These are phyloP conservation scores for Eurosta solidaginis DNA, from an alignment of 1,140 invertebrate species.

Conservation along the genomic window DNA sequence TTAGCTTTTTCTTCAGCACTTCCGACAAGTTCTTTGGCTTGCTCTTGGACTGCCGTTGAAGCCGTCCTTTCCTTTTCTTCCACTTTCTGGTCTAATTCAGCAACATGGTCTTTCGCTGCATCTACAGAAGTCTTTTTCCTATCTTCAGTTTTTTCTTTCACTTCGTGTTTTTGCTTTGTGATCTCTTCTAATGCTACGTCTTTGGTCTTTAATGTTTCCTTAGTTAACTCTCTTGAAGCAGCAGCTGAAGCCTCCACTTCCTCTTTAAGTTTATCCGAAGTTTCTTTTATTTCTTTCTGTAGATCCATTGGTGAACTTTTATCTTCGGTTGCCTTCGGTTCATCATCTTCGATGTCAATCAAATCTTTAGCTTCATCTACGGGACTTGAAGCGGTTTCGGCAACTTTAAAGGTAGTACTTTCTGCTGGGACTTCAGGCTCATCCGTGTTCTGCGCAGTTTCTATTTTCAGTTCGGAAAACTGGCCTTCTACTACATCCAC, in stretches of 20 bases:
- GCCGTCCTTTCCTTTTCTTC: background rate
- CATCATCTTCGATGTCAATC: background rate
- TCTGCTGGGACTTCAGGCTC: slow-evolving; percentile 36
- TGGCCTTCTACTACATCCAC: slow-evolving; percentile 52
- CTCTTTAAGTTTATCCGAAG: background rate
- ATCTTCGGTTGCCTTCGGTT: background rate
- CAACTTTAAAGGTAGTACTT: slow-evolving; percentile 34
- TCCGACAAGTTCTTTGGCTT: background rate
- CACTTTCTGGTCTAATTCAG: background rate
- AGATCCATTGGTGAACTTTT: background rate
- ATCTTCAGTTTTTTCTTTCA: background rate
- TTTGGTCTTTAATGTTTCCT: slow-evolving; percentile 24
- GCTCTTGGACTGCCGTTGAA: background rate
- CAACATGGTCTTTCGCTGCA: too few relatives aligned
- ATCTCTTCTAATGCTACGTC: background rate
- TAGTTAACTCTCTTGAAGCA: background rate
- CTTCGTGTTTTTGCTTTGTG: too few relatives aligned
- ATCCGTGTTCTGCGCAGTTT: background rate
- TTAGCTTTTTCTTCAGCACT: background rate
- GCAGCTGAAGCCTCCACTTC: background rate
- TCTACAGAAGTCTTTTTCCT: background rate
- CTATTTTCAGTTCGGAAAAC: slow-evolving; percentile 29
- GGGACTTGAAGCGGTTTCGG: slow-evolving; percentile 49
- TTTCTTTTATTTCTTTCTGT: background rate
- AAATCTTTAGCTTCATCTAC: slow-evolving; percentile 44